A percentile compares a stretch with the other conserved stretches of the same genome.
Evolutionary conservation across 2,113 vertebrate species (phyloP).

Genomic region (Polypterus bichir): DNA sequence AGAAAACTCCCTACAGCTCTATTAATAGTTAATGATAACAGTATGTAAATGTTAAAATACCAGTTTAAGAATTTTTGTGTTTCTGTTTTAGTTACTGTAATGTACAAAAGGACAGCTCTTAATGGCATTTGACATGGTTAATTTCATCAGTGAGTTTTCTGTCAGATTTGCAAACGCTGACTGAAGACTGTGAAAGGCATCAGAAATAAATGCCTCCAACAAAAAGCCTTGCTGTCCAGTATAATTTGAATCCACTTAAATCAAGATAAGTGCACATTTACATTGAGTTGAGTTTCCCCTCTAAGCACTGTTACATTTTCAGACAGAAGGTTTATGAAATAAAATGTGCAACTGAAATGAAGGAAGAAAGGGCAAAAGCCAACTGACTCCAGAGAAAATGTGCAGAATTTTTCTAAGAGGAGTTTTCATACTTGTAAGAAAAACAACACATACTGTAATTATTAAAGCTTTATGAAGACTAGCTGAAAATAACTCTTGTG

Average conservation of each 20-base stretch:
- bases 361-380: neutral
- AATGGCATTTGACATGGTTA: conserved; percentile 29
- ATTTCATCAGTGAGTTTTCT: conserved; percentile 34
- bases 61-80: conserved; percentile 32
- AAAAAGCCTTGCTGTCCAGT: conserved; percentile 7
- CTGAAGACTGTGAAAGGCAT: conserved; percentile 23
- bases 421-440: too few relatives aligned
- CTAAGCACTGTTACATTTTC: neutral
- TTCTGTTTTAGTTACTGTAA: conserved; percentile 40
- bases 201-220: conserved; percentile 37
- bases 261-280: neutral
- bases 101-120: conserved; percentile 26
- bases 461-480: too few relatives aligned
- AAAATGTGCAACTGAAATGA: neutral
- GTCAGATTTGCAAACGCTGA: conserved; percentile 26
- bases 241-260: conserved; percentile 8
- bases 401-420: too few relatives aligned
- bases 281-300: neutral
- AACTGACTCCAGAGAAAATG: too few relatives aligned
- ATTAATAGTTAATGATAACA: conserved; percentile 2
- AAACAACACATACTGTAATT: too few relatives aligned
- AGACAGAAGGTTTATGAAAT: neutral
- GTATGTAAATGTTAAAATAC: conserved; percentile 13
- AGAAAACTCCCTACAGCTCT: neutral
- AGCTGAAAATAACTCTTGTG: too few relatives aligned